Percentiles rank a stretch among this genome's conserved stretches.
These are phyloP conservation scores for Leptinotarsa rubiginosa DNA, from an alignment of 2,888 invertebrate species.

Conservation along the genomic window DNA sequence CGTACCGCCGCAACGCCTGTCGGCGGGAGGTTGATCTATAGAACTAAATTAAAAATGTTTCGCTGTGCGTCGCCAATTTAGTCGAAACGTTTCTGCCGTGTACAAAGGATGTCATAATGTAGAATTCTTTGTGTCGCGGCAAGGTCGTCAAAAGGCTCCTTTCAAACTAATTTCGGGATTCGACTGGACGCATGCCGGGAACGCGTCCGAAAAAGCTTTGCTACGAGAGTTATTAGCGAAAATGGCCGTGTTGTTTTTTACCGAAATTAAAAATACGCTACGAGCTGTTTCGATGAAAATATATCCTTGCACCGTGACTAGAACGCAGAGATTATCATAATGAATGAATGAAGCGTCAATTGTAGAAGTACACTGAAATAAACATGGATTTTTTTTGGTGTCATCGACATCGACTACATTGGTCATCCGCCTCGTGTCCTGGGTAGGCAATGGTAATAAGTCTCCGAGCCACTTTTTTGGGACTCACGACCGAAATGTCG, in stretches of 20 bases:
- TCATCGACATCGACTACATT: too few relatives aligned
- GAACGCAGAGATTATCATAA: too few relatives aligned
- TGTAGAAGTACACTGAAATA: too few relatives aligned
- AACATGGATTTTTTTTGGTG: too few relatives aligned
- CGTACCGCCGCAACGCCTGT: neutral
- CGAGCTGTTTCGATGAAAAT: neutral
- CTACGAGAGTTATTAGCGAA: neutral
- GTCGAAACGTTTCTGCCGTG: slow-evolving; percentile 25
- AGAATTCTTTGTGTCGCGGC: slow-evolving; percentile 13
- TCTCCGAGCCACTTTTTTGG: too few relatives aligned
- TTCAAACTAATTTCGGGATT: slow-evolving; percentile 18
- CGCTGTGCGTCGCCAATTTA: slow-evolving; percentile 30
- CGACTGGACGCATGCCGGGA: slow-evolving; percentile 4
- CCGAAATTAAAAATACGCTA: slow-evolving; percentile 1
- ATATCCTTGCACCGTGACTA: neutral
- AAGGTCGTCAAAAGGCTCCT: slow-evolving; percentile 19
- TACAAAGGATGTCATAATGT: slow-evolving; percentile 21
- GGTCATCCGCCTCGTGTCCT: too few relatives aligned
- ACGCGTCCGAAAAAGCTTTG: slow-evolving; percentile 18
- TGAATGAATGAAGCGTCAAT: too few relatives aligned
- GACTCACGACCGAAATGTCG: too few relatives aligned
- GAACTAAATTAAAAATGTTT: slow-evolving; percentile 35
- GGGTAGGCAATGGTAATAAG: too few relatives aligned
- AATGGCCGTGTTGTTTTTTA: neutral
- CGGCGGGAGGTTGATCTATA: slow-evolving; percentile 1